Evolutionary conservation across 2,888 invertebrate genomes (phyloP).

Genomic region (Ferdinandea cuprea): DNA sequence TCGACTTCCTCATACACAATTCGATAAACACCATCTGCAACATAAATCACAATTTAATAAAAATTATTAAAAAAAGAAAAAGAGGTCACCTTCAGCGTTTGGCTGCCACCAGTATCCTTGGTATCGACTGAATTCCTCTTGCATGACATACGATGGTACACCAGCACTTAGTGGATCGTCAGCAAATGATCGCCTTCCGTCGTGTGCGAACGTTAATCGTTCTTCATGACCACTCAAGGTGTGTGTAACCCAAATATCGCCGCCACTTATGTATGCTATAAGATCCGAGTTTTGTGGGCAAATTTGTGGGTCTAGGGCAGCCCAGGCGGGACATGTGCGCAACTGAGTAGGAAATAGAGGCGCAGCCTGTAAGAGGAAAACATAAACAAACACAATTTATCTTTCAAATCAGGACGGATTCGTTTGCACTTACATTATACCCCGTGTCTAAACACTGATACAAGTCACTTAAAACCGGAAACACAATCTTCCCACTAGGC

Average conservation of each 20-base stretch:
- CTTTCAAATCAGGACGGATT: background rate
- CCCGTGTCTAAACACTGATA: constrained; percentile 92
- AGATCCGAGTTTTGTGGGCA: constrained; percentile 86
- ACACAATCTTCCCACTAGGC: constrained; percentile 92
- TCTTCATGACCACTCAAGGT: constrained; percentile 86
- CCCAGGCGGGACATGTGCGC: constrained; percentile 86
- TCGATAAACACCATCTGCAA: constrained; percentile 88
- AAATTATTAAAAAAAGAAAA: background rate
- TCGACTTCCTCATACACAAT: constrained; percentile 95
- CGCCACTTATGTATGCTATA: constrained; percentile 94
- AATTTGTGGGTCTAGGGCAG: constrained; percentile 91
- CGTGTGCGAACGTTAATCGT: constrained; percentile 88
- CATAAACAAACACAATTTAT: no score
- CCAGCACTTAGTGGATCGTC: constrained; percentile 96
- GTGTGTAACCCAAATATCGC: constrained; percentile 94
- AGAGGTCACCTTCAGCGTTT: constrained; percentile 85
- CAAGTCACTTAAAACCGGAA: constrained; percentile 94
- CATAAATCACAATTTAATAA: background rate
- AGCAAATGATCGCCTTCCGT: constrained; percentile 87
- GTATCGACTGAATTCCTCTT: constrained; percentile 98
- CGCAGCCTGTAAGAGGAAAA: constrained; percentile 81
- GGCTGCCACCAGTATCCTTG: constrained; percentile 99
- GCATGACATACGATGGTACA: constrained; percentile 98
- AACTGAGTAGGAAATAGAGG: constrained; percentile 88
- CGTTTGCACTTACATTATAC: constrained; percentile 85